phyloP scores from a whole-genome alignment of 2,113 vertebrate genomes.

The Prietella phreatophila region DNA sequence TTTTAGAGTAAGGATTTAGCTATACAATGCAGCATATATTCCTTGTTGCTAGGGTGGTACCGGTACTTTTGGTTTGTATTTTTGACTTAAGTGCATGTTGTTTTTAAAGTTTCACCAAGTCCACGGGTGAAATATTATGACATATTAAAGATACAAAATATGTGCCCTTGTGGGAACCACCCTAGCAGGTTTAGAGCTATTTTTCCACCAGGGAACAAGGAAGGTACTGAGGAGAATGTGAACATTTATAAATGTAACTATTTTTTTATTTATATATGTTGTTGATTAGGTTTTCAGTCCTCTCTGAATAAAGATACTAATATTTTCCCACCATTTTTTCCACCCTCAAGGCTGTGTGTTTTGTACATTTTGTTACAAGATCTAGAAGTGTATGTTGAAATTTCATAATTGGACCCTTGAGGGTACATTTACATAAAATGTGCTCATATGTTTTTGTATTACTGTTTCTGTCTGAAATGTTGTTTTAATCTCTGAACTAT shows the following conservation, averaged over 20 bases:
- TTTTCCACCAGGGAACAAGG: neutral
- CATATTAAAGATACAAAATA: neutral
- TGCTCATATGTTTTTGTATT: neutral
- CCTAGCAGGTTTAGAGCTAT: neutral
- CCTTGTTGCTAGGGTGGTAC: neutral
- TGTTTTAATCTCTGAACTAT: neutral
- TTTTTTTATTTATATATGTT: neutral
- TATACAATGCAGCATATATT: neutral
- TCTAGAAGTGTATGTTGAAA: neutral
- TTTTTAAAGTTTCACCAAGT: neutral
- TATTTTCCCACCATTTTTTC: neutral
- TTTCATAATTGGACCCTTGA: neutral
- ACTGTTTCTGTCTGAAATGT: neutral
- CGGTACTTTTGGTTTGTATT: no score
- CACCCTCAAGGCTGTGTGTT: neutral
- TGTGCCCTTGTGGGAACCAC: neutral
- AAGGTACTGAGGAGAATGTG: neutral
- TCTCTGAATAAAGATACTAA: neutral
- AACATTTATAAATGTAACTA: neutral
- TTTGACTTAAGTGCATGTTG: no score
- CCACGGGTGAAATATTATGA: neutral
- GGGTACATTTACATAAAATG: neutral
- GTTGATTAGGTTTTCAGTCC: neutral
- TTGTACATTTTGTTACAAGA: neutral
- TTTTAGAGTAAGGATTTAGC: neutral